A percentile compares a stretch with the other conserved stretches of the same genome.
Conservation (phyloP, 2,113 vertebrate species). For the Ifrita kowaldi region DNA sequence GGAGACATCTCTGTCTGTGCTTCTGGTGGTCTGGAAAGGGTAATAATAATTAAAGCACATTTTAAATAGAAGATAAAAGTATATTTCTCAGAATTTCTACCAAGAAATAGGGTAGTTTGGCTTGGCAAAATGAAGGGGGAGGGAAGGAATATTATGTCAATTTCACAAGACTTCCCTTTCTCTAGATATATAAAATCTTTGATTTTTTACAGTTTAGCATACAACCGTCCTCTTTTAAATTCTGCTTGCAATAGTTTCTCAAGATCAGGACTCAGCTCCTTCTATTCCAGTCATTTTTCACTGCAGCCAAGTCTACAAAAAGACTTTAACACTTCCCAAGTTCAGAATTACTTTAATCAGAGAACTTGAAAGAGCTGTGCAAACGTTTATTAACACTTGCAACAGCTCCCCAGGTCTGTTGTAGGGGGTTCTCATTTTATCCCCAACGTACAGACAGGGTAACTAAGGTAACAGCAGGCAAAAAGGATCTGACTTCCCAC, state of each 20-base stretch:
- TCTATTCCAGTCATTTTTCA: constrained; percentile 19
- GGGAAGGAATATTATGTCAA: background rate
- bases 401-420: background rate
- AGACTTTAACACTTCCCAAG: constrained; percentile 26
- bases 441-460: background rate
- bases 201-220: background rate
- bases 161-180: constrained; percentile 7
- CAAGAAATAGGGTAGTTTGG: background rate
- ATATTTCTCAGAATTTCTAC: background rate
- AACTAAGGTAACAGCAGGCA: constrained; percentile 54
- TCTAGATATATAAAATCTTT: background rate
- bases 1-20: background rate
- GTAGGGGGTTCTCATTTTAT: constrained; percentile 25
- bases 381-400: constrained; percentile 33
- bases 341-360: background rate
- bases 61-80: background rate
- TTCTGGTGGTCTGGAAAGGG: background rate
- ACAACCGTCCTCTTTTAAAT: background rate
- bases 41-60: background rate
- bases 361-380: constrained; percentile 6
- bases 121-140: background rate
- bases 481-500: constrained; percentile 49
- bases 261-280: background rate
- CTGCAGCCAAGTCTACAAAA: constrained; percentile 21
- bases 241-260: background rate